Percentiles rank a stretch among this genome's conserved stretches.
Conservation (phyloP, 2,113 vertebrate species). For the Callipepla squamata region DNA sequence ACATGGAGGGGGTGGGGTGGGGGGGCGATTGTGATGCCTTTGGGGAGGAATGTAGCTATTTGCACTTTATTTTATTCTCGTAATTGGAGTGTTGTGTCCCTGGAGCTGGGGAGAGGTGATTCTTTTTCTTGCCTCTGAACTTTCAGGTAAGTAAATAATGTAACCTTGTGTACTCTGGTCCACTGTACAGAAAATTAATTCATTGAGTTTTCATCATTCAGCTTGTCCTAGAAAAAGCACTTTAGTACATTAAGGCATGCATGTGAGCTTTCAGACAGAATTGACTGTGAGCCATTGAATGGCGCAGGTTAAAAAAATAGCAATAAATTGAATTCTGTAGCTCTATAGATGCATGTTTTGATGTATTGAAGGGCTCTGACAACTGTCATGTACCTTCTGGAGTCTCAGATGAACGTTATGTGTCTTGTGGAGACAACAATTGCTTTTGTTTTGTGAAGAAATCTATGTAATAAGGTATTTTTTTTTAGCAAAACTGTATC, state of each 20-base stretch:
- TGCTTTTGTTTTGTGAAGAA: constrained; percentile 53
- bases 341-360: neutral
- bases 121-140: neutral
- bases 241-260: neutral
- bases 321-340: neutral
- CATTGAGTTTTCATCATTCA: neutral
- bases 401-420: neutral
- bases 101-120: neutral
- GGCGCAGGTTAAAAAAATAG: neutral
- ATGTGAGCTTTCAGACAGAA: neutral
- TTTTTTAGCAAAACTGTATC: constrained; percentile 46
- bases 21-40: neutral
- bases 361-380: neutral
- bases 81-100: neutral
- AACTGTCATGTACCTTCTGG: neutral
- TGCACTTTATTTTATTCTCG: constrained; percentile 8
- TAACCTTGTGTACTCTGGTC: neutral
- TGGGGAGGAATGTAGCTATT: neutral
- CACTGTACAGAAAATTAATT: neutral
- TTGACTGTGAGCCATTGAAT: neutral
- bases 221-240: neutral
- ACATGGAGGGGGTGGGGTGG: neutral
- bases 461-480: constrained; percentile 39
- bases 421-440: constrained; percentile 14
- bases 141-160: neutral